Conservation (phyloP, 1,140 invertebrate species). For the Papilio aristodemus region DNA sequence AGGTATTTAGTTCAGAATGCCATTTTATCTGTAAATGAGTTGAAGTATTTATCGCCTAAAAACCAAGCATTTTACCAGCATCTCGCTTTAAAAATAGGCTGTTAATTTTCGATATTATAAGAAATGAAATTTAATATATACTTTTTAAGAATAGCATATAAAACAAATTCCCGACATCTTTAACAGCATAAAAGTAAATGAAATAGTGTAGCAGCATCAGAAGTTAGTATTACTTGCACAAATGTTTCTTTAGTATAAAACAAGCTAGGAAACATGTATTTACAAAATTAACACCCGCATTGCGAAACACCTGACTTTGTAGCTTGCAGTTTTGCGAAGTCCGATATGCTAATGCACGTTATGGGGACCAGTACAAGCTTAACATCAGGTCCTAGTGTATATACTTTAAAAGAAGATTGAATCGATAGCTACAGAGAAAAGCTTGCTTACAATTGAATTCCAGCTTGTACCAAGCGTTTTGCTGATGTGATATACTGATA, state of each 20-base stretch:
- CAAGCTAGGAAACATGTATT: not conserved
- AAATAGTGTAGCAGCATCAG: not conserved
- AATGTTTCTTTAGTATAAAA: not conserved
- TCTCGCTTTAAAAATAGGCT: too few species aligned
- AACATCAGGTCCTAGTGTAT: not conserved
- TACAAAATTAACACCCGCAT: conserved; percentile 20
- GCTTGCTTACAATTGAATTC: not conserved
- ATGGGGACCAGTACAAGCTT: not conserved
- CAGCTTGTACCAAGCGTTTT: not conserved
- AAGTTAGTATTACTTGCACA: not conserved
- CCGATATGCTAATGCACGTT: conserved; percentile 10
- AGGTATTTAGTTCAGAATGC: too few species aligned
- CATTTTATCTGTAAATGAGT: too few species aligned
- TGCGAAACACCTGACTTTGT: not conserved
- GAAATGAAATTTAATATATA: too few species aligned
- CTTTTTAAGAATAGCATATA: too few species aligned
- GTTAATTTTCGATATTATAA: too few species aligned
- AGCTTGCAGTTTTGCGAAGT: conserved; percentile 3
- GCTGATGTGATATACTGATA: not conserved
- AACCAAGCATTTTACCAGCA: too few species aligned
- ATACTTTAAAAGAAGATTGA: conserved; percentile 4
- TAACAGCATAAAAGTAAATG: too few species aligned
- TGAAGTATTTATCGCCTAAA: too few species aligned
- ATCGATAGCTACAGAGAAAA: not conserved
- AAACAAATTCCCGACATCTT: too few species aligned